Evolutionary conservation across 2,888 invertebrate genomes (phyloP).

Genomic region (Ashinkailepas kermadecensis): DNA sequence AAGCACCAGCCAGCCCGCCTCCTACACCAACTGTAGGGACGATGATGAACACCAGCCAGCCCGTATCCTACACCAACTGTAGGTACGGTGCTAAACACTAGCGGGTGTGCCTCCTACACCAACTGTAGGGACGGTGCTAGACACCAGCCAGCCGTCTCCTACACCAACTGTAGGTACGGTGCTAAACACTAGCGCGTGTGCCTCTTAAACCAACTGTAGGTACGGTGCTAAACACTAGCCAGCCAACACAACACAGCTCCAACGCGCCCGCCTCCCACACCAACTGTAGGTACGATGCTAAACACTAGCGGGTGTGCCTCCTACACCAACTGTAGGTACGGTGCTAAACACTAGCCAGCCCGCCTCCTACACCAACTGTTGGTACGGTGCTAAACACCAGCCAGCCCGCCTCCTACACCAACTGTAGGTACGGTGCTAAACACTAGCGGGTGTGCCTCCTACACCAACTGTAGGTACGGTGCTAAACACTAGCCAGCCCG

Average conservation of each 20-base stretch:
- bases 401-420: slow-evolving; percentile 16
- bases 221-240: neutral
- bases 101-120: too few species aligned
- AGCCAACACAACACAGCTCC: neutral
- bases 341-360: too few species aligned
- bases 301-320: too few species aligned
- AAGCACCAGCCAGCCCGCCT: neutral
- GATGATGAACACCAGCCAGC: neutral
- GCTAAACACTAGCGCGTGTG: neutral
- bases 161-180: neutral
- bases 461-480: too few species aligned
- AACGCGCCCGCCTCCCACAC: neutral
- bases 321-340: too few species aligned
- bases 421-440: slow-evolving; percentile 31
- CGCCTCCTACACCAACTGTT: too few species aligned
- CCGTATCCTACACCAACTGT: neutral
- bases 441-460: too few species aligned
- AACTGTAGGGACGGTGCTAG: neutral
- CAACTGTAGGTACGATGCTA: neutral
- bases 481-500: neutral
- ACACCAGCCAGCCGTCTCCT: neutral
- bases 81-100: neutral
- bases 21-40: neutral
- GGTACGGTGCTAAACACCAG: too few species aligned
- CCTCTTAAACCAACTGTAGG: neutral